Conservation (phyloP, 2,797 vertebrate species). For the Uromys caudimaculatus region DNA sequence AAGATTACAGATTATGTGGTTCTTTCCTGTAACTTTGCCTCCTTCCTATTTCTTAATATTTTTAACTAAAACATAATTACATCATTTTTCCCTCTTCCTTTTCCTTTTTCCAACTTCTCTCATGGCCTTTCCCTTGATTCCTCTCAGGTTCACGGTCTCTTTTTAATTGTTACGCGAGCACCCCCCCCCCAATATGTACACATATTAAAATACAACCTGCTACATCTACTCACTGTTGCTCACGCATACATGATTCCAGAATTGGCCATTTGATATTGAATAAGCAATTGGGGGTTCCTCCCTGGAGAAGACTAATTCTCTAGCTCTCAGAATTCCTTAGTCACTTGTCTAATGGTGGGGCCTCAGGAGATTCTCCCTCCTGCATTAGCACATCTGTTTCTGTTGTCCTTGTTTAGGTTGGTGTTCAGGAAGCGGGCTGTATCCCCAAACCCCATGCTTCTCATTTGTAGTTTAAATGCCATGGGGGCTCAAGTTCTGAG, state of each 20-base stretch:
- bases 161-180: neutral
- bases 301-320: neutral
- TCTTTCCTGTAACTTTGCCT: neutral
- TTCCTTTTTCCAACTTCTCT: neutral
- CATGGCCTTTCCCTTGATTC: neutral
- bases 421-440: neutral
- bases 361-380: neutral
- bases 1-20: neutral
- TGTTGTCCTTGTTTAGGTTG: neutral
- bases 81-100: neutral
- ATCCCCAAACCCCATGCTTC: neutral
- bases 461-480: constrained; percentile 35
- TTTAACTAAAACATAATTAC: neutral
- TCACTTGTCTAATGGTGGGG: too few species aligned
- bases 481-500: neutral
- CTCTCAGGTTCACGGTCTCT: neutral
- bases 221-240: neutral
- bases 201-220: neutral
- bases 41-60: constrained; percentile 21
- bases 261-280: neutral
- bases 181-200: too few species aligned
- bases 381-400: neutral
- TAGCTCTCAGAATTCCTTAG: neutral
- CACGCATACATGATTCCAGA: too few species aligned
- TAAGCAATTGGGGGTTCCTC: neutral